Evolutionary conservation across 2,113 vertebrate species (phyloP), one percentile per base, ranked within the genome.

Genomic region (Pseudopipra pipra): DNA sequence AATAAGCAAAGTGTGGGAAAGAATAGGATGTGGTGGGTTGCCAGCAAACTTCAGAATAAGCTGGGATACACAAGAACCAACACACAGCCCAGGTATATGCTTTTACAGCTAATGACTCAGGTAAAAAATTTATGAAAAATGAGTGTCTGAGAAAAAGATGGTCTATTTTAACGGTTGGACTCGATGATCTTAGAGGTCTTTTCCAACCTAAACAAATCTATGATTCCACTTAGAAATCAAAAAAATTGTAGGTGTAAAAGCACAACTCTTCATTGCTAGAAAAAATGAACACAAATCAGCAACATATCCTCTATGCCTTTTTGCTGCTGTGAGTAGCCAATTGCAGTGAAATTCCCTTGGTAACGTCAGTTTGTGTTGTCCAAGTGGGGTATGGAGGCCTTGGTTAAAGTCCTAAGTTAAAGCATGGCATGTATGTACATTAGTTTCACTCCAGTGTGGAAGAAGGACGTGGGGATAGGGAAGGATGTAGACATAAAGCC

Each of bases 381-480:
- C 18, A 31, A 44, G 49, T 37, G n/a, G 9, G 67, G 21, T 43
- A 10, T 54, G 52, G 58, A 49, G 31, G 27, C 33, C 14, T 67
- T 71, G 47, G 24, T 78, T 39, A 17, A 39, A 58, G 30, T 71
- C 55, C 30, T 51, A 22, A 86, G 35, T 63, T 89, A 37, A 63
- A 55, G 18, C 77, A 33, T 35, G 41, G 22, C 41, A 43, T 1
- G 0, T 37, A 8, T 1, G 2, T 44, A 61, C 13, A 5, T 49
- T 66, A 43, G 51, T 59, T 85, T 74, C 23, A 20, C 11, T 67
- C 52, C 47, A 62, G 24, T 21, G 37, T 62, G 43, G 52, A 65
- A 58, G 58, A 61, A 51, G 62, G 25, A 41, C 0, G 0, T 72
- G n/a, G n/a, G 11, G 23, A 30, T 47, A 28, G 5, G 52, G 7